Evolutionary conservation across 2,888 invertebrate genomes (phyloP).

Genomic region (Margaritifera margaritifera): DNA sequence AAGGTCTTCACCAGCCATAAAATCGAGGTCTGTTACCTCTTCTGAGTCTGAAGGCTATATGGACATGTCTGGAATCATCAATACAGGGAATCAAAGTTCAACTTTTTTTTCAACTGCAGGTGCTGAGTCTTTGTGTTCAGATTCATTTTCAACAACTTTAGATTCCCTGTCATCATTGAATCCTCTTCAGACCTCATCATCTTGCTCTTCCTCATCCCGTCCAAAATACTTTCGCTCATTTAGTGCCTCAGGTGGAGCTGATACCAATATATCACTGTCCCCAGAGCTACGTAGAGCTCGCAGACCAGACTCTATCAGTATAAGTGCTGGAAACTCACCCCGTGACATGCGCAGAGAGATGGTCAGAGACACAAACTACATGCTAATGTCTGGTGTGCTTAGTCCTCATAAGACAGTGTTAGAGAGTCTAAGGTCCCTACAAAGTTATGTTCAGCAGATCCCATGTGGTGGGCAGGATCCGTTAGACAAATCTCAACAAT

Average conservation of each 20-base stretch:
- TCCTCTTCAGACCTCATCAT: neutral
- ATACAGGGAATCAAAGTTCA: slow-evolving; percentile 6
- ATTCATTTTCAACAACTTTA: too few relatives aligned
- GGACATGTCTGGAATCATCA: slow-evolving; percentile 54
- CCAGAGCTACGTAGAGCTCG: slow-evolving; percentile 3
- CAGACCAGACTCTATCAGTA: slow-evolving; percentile 23
- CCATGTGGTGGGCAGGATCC: too few relatives aligned
- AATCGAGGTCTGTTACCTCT: slow-evolving; percentile 3
- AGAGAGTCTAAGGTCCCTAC: slow-evolving; percentile 43
- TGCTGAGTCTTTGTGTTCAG: too few relatives aligned
- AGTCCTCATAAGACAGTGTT: slow-evolving; percentile 42
- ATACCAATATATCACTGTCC: slow-evolving; percentile 5
- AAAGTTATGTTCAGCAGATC: slow-evolving; percentile 30
- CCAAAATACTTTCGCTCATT: slow-evolving; percentile 41
- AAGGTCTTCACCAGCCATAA: slow-evolving; percentile 10
- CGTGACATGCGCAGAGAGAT: slow-evolving; percentile 26
- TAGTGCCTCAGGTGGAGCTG: slow-evolving; percentile 41
- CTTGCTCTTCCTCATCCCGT: slow-evolving; percentile 11
- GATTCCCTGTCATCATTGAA: too few relatives aligned
- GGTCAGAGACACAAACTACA: slow-evolving; percentile 58
- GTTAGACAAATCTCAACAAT: too few relatives aligned
- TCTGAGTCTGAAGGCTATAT: slow-evolving; percentile 45
- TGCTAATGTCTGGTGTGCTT: slow-evolving; percentile 56
- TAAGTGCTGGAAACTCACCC: slow-evolving; percentile 39
- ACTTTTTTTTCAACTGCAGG: too few relatives aligned